Evolutionary conservation across 23 tunicate species (phyloP), one percentile per base, ranked within the genome.

Genomic region (Botrylloides violaceus): DNA sequence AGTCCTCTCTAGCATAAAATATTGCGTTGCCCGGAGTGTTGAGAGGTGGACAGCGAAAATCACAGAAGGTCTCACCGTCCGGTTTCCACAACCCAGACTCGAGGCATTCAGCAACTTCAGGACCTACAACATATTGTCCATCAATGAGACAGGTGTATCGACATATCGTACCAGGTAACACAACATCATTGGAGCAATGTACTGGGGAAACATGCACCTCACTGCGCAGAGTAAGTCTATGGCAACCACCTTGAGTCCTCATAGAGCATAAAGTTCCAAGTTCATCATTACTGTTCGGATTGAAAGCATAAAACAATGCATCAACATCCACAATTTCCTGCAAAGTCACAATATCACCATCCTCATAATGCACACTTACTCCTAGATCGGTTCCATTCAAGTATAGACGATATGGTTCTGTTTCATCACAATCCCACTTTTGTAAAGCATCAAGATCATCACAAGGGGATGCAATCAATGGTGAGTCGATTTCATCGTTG

Each of bases 241-340:
- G 58, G 55, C 83, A 66, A 5, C 66, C 74, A 1, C 74, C 27
- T 0, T 1, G 61, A 36, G 58, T n/a, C 34, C 80, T 56, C 59
- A 64, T 30, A 3, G 90, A 83, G 61, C 90, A 83, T 18, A 83
- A 20, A 12, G 90, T 77, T 1, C 90, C 82, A 3, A 48, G 4
- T 33, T 50, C 72, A 26, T 9, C 23, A 2, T 70, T 58, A 26
- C 66, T 71, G 47, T 49, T 27, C 5, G 90, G 90, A 66, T 83
- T 83, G 78, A 66, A 83, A 2, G 90, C 55, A 49, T 77, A 83
- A 34, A 83, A 24, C 38, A 58, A 49, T 19, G 78, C 65, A 3
- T 27, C 27, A 4, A 29, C 26, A 7, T 34, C 47, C 7, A 20
- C 63, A 18, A n/a, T 61, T 19, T 29, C 62, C 22, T 37, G 57